A percentile compares a stretch with the other conserved stretches of the same genome.
Evolutionary conservation across 2,888 invertebrate species (phyloP).

Genomic region (Crioceris asparagi): DNA sequence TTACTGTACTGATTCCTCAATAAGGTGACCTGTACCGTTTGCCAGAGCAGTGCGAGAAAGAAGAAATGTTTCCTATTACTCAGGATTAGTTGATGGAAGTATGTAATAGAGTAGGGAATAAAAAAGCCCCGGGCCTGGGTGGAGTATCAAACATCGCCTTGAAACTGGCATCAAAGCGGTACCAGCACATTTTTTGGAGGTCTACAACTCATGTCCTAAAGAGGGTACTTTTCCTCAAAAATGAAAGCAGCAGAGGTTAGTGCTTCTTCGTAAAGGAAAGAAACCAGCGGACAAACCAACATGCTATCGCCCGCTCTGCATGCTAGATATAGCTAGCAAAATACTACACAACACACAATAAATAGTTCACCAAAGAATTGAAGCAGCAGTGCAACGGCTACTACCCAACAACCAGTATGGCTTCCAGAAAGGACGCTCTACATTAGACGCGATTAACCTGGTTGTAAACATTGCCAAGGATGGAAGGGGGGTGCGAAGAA

Average conservation of each 20-base stretch:
- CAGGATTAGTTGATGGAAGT: no score
- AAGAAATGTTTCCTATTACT: no score
- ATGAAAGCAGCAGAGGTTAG: no score
- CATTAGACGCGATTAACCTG: neutral
- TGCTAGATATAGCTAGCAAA: neutral
- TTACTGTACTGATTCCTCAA: no score
- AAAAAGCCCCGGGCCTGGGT: no score
- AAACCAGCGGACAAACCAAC: neutral
- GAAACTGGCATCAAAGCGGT: no score
- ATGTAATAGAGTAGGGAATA: no score
- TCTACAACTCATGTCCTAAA: neutral
- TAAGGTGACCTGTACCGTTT: no score
- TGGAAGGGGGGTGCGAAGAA: neutral
- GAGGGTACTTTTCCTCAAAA: neutral
- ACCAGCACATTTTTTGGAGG: neutral
- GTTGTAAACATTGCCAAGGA: neutral
- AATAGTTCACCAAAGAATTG: no score
- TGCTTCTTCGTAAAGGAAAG: neutral
- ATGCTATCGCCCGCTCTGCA: constrained; percentile 3
- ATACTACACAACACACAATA: no score
- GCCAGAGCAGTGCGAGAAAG: no score
- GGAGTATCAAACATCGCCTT: no score
- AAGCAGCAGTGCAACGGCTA: constrained; percentile 1
- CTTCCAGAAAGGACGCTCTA: neutral
- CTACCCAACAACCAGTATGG: neutral